Base-by-base conservation (phyloP, 2,113 vertebrate genomes). In the Trachemys scripta region DNA sequence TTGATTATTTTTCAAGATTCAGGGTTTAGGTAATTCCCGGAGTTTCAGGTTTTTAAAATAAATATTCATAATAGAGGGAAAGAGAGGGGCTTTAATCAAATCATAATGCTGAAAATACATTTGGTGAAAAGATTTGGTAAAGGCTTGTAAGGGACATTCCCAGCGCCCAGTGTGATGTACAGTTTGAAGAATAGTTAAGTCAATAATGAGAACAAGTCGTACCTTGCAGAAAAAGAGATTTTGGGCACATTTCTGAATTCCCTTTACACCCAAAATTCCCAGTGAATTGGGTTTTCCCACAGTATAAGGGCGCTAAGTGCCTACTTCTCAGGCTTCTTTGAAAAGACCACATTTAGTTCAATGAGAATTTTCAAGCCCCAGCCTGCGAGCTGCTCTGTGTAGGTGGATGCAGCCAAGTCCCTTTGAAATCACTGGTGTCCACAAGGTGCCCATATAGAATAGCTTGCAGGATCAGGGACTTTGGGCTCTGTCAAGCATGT, bases 291-390 rank as follows among this genome's bases (percentile, higher is more conserved):
- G 62, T 69, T 69, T n/a, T n/a, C n/a, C 35, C 62, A 10, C 35
- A 19, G 17, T 69, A 45, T 45, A 76, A 76, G 22, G 72, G 24
- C 13, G 3, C 5, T 20, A n/a, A 35, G 72, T 76, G 20, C 42
- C n/a, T 11, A 25, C 17, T 25, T 5, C 50, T 56, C 38, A 84
- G n/a, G 19, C 31, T 47, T 85, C 1, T 0, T 3, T 0, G 0
- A 86, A 82, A 90, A 90, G 84, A 57, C 45, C 50, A 27, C 54
- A 47, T 90, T 90, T 79, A 50, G 35, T 42, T 10, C 62, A 84
- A 35, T 17, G 42, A 5, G 47, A 5, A 8, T 79, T 72, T 38
- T 35, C 65, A n/a, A 72, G 65, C 19, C 65, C n/a, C n/a, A 72
- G 19, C 65, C n/a, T 72, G 38, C 50, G n/a, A 20, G 42, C 35